A percentile compares a stretch with the other conserved stretches of the same genome.
phyloP scores from a whole-genome alignment of 2,797 vertebrate species.

The Bufotes viridis region DNA sequence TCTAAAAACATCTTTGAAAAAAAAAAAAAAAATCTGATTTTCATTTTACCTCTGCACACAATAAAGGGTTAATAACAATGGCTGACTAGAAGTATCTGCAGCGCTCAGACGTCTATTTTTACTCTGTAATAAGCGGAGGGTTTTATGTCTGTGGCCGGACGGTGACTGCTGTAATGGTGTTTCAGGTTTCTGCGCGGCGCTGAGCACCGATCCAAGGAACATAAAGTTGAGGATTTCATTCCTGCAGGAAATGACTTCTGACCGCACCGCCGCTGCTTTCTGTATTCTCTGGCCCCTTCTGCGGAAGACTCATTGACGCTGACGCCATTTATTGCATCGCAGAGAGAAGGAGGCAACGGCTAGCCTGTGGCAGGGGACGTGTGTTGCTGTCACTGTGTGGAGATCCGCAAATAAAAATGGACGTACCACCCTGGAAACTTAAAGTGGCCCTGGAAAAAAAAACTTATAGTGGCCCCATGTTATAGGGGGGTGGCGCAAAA shows the following conservation, averaged over 20 bases:
- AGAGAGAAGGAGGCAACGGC: too few species aligned
- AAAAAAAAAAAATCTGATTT: too few species aligned
- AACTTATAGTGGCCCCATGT: too few species aligned
- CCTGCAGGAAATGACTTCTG: constrained; percentile 1
- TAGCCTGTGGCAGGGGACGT: too few species aligned
- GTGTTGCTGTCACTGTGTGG: too few species aligned
- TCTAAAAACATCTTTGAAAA: too few species aligned
- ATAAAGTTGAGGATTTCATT: not conserved
- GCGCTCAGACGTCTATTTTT: constrained; percentile 17
- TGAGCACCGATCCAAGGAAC: not conserved
- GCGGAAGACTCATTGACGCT: not conserved
- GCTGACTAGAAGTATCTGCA: not conserved
- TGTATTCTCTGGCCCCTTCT: not conserved
- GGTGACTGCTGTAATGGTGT: constrained; percentile 11
- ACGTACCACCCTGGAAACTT: too few species aligned
- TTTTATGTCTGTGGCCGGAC: constrained; percentile 41
- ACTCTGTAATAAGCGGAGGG: constrained; percentile 16
- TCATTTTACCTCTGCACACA: not conserved
- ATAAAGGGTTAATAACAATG: not conserved
- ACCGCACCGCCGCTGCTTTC: not conserved
- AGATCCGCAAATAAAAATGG: too few species aligned
- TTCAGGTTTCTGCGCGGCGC: constrained; percentile 8
- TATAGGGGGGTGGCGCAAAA: too few species aligned
- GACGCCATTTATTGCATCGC: not conserved
- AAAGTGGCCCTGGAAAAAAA: too few species aligned